Evolutionary conservation across 2,113 vertebrate genomes (phyloP).

Genomic region (Panthera uncia): DNA sequence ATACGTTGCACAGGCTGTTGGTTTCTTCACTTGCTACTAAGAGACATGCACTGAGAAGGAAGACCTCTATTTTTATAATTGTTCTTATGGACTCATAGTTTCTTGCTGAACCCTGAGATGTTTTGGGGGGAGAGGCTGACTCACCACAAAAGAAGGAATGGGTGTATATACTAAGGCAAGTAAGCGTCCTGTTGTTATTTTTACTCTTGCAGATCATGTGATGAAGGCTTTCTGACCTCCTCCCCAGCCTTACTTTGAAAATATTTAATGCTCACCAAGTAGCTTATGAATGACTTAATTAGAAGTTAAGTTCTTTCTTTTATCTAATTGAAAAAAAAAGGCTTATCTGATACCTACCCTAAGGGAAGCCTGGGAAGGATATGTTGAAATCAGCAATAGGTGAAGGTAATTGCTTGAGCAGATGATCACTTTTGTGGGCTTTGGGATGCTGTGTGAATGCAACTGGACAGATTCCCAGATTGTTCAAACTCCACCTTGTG

Average conservation of each 20-base stretch:
- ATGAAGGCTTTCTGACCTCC: not conserved
- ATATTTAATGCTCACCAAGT: not conserved
- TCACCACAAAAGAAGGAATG: not conserved
- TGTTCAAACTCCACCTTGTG: not conserved
- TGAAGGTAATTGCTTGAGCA: not conserved
- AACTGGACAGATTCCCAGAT: not conserved
- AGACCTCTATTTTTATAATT: not conserved
- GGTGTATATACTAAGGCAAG: not conserved
- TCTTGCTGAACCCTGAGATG: not conserved
- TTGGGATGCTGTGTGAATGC: not conserved
- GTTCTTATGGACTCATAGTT: not conserved
- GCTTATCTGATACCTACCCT: not conserved
- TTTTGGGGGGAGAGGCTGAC: not conserved
- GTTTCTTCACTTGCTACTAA: not conserved
- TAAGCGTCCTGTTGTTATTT: not conserved
- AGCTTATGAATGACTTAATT: constrained; percentile 34
- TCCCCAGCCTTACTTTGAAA: not conserved
- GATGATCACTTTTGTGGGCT: not conserved
- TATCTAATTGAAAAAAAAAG: not conserved
- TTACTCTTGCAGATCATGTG: not conserved
- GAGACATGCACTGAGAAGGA: not conserved
- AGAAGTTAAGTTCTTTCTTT: constrained; percentile 42
- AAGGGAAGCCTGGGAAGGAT: constrained; percentile 28
- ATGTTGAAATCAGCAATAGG: not conserved
- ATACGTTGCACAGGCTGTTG: not conserved